Percentiles rank a stretch among this genome's conserved stretches.
These are phyloP conservation scores for Trachythela sp. DNA, from an alignment of 64 coral and sea anemone species.

Conservation along the genomic window DNA sequence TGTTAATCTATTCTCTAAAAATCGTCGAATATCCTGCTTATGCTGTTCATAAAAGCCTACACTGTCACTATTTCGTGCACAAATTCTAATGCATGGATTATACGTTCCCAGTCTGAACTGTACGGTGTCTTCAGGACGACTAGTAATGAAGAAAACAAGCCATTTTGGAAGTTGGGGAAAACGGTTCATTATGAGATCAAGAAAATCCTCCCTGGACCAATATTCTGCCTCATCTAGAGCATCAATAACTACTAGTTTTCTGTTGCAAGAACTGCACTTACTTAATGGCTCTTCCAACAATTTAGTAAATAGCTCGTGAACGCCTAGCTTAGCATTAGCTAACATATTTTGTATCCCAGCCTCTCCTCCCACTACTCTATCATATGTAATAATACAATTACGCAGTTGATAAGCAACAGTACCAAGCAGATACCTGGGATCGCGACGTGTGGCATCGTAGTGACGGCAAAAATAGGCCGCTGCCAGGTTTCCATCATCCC, in stretches of 20 bases:
- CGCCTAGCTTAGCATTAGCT: background rate
- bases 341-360: background rate
- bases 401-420: constrained; percentile 19
- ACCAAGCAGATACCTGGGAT: constrained; percentile 38
- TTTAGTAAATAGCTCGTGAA: constrained; percentile 29
- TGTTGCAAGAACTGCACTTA: background rate
- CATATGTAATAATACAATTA: background rate
- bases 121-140: constrained; percentile 14
- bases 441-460: constrained; percentile 21
- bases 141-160: constrained; percentile 37
- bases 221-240: constrained; percentile 35
- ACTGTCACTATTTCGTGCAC: background rate
- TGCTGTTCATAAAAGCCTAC: background rate
- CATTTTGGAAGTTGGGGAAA: constrained; percentile 21
- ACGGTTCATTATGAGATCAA: background rate
- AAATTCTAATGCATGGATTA: constrained; percentile 20
- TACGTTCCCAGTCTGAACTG: background rate
- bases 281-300: constrained; percentile 28
- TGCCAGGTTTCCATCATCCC: background rate
- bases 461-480: constrained; percentile 27
- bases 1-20: background rate
- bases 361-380: constrained; percentile 21
- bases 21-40: background rate
- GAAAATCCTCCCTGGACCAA: constrained; percentile 29
- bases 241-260: constrained; percentile 37